A percentile compares a stretch with the other conserved stretches of the same genome.
Conservation (phyloP, 2,888 invertebrate species). For the Bellardia bayeri region DNA sequence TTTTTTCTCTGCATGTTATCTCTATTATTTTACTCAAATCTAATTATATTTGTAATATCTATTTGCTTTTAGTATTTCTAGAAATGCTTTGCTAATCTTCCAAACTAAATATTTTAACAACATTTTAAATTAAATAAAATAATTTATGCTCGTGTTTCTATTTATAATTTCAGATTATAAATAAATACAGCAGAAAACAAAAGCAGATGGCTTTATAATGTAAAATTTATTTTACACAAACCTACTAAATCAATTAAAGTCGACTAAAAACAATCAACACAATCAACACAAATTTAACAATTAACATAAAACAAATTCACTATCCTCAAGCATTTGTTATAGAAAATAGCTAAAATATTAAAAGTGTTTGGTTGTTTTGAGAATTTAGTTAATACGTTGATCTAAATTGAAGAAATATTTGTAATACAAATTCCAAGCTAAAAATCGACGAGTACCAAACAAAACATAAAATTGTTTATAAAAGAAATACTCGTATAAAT, state of each 20-base stretch:
- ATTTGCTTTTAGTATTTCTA: background rate
- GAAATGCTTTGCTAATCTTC: background rate
- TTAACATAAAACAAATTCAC: background rate
- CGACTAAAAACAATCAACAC: no score
- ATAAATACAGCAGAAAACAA: background rate
- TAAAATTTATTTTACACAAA: background rate
- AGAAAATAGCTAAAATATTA: no score
- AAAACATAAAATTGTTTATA: background rate
- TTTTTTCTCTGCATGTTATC: no score
- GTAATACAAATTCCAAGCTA: background rate
- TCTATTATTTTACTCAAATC: no score
- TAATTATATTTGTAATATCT: background rate
- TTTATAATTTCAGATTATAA: conserved; percentile 1
- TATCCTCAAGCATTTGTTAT: no score
- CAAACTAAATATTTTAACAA: no score
- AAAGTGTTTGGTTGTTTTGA: background rate
- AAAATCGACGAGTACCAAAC: background rate
- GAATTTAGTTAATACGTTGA: background rate
- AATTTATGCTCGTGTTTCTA: background rate
- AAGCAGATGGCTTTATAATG: conserved; percentile 14
- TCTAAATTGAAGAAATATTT: background rate
- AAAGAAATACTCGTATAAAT: no score
- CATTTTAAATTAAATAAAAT: background rate
- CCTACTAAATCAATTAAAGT: no score
- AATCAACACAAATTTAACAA: no score